Conservation (phyloP, 2,113 vertebrate genomes). For the Neodontobutis hainanensis region DNA sequence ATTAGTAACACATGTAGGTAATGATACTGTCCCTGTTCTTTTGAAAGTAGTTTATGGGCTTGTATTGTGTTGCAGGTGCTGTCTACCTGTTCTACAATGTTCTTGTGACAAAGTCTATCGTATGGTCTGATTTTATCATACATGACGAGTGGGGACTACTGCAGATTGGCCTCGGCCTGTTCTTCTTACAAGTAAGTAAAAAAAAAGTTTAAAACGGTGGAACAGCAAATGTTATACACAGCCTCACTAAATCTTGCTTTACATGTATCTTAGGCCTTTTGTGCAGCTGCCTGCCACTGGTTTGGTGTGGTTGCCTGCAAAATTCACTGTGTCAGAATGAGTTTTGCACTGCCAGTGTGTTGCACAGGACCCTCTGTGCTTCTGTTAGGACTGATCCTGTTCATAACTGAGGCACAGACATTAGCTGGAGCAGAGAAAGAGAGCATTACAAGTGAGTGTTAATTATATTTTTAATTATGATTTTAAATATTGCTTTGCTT, state of each 20-base stretch:
- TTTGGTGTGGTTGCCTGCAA: slow-evolving; percentile 83
- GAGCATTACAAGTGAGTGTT: slow-evolving; percentile 10
- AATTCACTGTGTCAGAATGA: slow-evolving; percentile 76
- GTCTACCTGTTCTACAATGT: slow-evolving; percentile 72
- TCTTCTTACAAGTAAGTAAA: slow-evolving; percentile 71
- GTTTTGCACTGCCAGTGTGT: slow-evolving; percentile 77
- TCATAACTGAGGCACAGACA: slow-evolving; percentile 46
- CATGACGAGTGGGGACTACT: slow-evolving; percentile 34
- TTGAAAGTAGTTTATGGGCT: background rate
- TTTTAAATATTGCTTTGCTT: too few species aligned
- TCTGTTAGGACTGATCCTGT: slow-evolving; percentile 70
- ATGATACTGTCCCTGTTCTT: background rate
- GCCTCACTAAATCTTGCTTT: background rate
- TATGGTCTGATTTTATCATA: slow-evolving; percentile 56
- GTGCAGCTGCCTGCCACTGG: slow-evolving; percentile 81
- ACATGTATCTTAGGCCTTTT: slow-evolving; percentile 60
- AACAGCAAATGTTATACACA: too few species aligned
- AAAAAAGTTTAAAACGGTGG: background rate
- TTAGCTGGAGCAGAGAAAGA: background rate
- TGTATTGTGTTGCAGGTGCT: slow-evolving; percentile 26
- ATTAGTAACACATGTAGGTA: background rate
- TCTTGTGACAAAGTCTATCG: slow-evolving; percentile 37
- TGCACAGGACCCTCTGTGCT: slow-evolving; percentile 73
- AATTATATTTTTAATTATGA: too few species aligned
- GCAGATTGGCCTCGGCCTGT: slow-evolving; percentile 65